These are phyloP conservation scores for Archocentrus centrarchus DNA, from an alignment of 2,113 vertebrate genomes.

Conservation along the genomic window DNA sequence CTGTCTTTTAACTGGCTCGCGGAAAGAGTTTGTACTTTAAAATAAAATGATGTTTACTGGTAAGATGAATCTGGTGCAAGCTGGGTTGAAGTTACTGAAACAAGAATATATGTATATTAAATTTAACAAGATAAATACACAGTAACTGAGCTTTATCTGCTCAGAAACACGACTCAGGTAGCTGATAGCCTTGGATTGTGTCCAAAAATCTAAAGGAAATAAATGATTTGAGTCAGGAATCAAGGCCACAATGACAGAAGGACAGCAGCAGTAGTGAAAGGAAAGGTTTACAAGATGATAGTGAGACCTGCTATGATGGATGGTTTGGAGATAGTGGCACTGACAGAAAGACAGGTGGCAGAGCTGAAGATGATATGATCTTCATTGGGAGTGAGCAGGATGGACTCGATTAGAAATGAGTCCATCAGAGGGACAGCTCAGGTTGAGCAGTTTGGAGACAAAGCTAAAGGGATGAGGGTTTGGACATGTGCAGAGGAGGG, in stretches of 20 bases:
- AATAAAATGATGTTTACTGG: too few relatives aligned
- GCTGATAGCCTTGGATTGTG: slow-evolving; percentile 3
- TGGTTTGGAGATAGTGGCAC: not conserved
- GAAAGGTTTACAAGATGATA: not conserved
- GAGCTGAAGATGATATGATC: not conserved
- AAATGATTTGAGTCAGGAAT: not conserved
- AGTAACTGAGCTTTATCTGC: not conserved
- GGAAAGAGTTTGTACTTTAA: too few relatives aligned
- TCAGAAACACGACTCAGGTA: not conserved
- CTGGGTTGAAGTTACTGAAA: too few relatives aligned
- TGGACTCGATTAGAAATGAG: not conserved
- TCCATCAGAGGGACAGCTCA: not conserved
- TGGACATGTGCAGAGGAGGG: not conserved
- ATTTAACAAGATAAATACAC: not conserved
- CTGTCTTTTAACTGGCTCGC: not conserved
- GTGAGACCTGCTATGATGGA: not conserved
- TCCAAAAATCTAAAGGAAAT: slow-evolving; percentile 17
- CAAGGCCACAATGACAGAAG: not conserved
- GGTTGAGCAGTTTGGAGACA: not conserved
- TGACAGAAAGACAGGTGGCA: not conserved
- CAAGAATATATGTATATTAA: not conserved
- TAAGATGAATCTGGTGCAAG: too few relatives aligned
- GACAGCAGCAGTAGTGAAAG: not conserved
- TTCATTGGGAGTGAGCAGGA: not conserved
- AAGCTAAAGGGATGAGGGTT: fast-evolving